phyloP scores from a whole-genome alignment of 2,888 invertebrate species.

The Entomobrya proxima region DNA sequence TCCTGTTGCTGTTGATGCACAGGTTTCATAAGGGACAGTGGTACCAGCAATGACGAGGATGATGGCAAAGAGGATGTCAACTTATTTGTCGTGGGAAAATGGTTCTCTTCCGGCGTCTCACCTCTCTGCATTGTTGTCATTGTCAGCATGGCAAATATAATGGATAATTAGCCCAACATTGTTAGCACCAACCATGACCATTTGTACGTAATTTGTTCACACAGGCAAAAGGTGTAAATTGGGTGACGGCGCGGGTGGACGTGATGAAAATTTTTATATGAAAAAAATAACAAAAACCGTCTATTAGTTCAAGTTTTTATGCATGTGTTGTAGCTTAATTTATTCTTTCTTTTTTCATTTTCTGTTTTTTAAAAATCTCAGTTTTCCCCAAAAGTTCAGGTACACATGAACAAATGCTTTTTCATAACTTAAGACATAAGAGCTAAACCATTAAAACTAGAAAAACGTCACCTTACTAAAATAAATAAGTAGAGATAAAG shows the following conservation, averaged over 20 bases:
- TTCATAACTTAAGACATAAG: constrained; percentile 17
- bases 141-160: background rate
- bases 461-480: constrained; percentile 32
- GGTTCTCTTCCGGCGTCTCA: background rate
- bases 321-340: background rate
- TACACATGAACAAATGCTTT: constrained; percentile 56
- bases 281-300: constrained; percentile 41
- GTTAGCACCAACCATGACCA: too few relatives aligned
- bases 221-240: background rate
- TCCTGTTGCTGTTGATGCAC: background rate
- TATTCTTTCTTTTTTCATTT: constrained; percentile 3
- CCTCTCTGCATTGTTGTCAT: background rate
- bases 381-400: constrained; percentile 49
- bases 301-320: background rate
- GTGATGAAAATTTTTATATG: constrained; percentile 34
- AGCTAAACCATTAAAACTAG: background rate
- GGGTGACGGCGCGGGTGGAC: constrained; percentile 7
- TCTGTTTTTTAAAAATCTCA: constrained; percentile 15
- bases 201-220: background rate
- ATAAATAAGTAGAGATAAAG: constrained; percentile 1
- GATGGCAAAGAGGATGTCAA: constrained; percentile 30
- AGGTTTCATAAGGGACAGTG: background rate
- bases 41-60: constrained; percentile 2
- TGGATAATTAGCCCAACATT: constrained; percentile 31
- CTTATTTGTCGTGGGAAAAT: constrained; percentile 38